Evolutionary conservation across 1,140 invertebrate genomes (phyloP), one percentile per base, ranked within the genome.

Genomic region (Akabosia matsudoensis): DNA sequence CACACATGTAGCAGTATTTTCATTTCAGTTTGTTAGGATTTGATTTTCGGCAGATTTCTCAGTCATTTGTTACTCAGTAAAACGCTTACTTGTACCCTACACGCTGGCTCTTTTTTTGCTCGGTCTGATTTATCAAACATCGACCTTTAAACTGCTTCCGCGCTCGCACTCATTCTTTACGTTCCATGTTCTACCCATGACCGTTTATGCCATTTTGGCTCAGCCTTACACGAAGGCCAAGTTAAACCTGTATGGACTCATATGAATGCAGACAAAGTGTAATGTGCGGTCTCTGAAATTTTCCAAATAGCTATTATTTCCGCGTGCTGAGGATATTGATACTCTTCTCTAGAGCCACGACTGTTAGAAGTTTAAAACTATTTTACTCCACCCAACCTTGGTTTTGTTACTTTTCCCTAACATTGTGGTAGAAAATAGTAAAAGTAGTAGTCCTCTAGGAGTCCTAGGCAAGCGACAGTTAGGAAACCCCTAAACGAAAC

Each of bases 211-310:
- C 37, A 10, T 18, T 45, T 18, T 45, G 7, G 7, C 37, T 45
- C 37, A 10, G 37, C 7, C 37, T 45, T 18, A 45, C 37, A 61
- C 45, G 45, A 51, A n/a, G n/a, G 54, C 13, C 54, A 61, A 13
- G 61, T 30, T 22, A 10, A 67, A 67, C n/a, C n/a, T n/a, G n/a
- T n/a, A 67, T 67, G 26, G 61, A 31, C 61, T n/a, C 61, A 67
- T 67, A 67, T 67, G 61, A 24, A 67, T 67, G 61, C 61, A 31
- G 61, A 67, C 61, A 67, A 67, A 67, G 30, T 67, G 28, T 67
- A 67, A 67, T 67, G 61, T 67, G 61, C 61, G 61, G 61, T 67
- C 61, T 67, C 7, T 67, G 61, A 67, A 67, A 67, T 67, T 67
- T 67, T 31, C 61, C 61, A 7, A 67, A 31, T 67, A 30, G 26